A percentile compares a stretch with the other conserved stretches of the same genome.
These are phyloP conservation scores for Tinamus guttatus DNA, from an alignment of 2,113 vertebrate species.

Conservation along the genomic window DNA sequence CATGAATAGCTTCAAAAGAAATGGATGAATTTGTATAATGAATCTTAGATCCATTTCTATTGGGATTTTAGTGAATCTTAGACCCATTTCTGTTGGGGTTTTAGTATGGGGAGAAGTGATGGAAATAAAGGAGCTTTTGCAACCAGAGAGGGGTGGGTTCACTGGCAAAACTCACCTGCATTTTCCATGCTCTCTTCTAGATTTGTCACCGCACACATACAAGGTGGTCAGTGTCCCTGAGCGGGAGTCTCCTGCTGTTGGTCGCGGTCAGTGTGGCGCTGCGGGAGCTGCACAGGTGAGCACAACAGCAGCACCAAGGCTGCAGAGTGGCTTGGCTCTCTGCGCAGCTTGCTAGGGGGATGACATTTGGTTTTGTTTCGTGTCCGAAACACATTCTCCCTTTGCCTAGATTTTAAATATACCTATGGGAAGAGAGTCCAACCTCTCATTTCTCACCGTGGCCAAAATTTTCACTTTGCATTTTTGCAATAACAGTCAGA, in stretches of 20 bases:
- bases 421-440: neutral
- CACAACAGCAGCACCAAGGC: neutral
- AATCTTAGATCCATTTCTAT: rapidly evolving
- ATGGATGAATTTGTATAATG: neutral
- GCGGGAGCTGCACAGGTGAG: conserved; percentile 39
- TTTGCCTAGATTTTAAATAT: neutral
- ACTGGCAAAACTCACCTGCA: neutral
- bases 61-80: neutral
- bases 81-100: too few species aligned
- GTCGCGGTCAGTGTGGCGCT: neutral
- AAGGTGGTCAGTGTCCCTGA: conserved; percentile 58
- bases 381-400: neutral
- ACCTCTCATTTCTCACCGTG: neutral
- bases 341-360: neutral
- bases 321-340: too few species aligned
- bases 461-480: rapidly evolving
- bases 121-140: neutral
- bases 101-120: neutral
- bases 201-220: neutral
- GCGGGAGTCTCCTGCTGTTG: conserved; percentile 58
- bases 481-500: neutral
- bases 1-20: neutral
- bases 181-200: neutral
- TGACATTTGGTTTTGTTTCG: neutral
- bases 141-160: neutral